phyloP scores from a whole-genome alignment of 2,888 invertebrate genomes.

The Allolobophora icterica region DNA sequence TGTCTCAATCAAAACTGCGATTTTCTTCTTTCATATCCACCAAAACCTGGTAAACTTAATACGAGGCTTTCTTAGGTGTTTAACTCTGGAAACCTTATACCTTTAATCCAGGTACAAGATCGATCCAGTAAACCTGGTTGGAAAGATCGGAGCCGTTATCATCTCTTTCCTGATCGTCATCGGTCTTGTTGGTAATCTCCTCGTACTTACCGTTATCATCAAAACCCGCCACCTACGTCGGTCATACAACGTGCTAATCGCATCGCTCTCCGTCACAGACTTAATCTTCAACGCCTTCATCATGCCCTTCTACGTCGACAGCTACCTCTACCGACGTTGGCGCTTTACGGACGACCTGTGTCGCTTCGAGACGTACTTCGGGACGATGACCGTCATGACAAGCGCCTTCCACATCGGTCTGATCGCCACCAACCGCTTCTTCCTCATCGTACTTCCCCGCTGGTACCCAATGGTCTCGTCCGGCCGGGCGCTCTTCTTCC shows the following conservation, averaged over 20 bases:
- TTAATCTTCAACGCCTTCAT: slow-evolving; percentile 39
- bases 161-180: slow-evolving; percentile 31
- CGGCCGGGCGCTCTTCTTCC: slow-evolving; percentile 30
- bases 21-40: neutral
- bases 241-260: slow-evolving; percentile 42
- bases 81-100: neutral
- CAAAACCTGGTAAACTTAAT: neutral
- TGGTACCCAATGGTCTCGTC: slow-evolving; percentile 9
- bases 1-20: neutral
- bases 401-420: slow-evolving; percentile 39
- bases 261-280: slow-evolving; percentile 41
- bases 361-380: slow-evolving; percentile 37
- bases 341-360: slow-evolving; percentile 35
- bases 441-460: neutral
- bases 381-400: slow-evolving; percentile 36
- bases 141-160: slow-evolving; percentile 35
- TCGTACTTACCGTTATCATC: slow-evolving; percentile 33
- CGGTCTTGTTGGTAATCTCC: slow-evolving; percentile 38
- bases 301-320: slow-evolving; percentile 42
- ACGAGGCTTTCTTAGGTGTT: neutral
- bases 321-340: slow-evolving; percentile 37
- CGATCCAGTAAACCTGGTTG: slow-evolving; percentile 40
- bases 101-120: neutral
- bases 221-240: slow-evolving; percentile 33
- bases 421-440: slow-evolving; percentile 39